phyloP scores from a whole-genome alignment of 2,888 invertebrate species.

The Unio pictorum region DNA sequence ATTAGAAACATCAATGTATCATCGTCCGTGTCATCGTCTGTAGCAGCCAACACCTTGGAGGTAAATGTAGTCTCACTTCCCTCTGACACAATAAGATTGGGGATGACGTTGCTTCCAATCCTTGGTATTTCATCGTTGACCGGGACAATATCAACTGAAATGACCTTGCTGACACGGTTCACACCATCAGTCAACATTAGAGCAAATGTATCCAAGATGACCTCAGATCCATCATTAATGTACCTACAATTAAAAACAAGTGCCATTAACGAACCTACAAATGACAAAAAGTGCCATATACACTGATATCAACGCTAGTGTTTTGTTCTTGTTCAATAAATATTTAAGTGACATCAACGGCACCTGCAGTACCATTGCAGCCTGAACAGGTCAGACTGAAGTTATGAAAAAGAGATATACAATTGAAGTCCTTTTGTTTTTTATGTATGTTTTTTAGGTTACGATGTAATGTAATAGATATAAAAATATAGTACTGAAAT shows the following conservation, averaged over 20 bases:
- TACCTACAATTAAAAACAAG: constrained; percentile 52
- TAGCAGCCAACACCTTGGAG: constrained; percentile 64
- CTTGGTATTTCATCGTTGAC: constrained; percentile 66
- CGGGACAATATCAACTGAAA: constrained; percentile 64
- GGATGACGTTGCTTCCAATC: constrained; percentile 57
- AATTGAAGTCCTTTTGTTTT: too few species aligned
- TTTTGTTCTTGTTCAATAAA: too few species aligned
- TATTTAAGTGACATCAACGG: too few species aligned
- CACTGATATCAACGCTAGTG: too few species aligned
- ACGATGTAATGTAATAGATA: too few species aligned
- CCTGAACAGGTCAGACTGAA: too few species aligned
- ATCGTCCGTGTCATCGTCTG: constrained; percentile 68
- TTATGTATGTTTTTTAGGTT: too few species aligned
- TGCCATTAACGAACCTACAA: not conserved
- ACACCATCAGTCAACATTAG: constrained; percentile 66
- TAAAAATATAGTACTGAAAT: too few species aligned
- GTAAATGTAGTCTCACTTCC: constrained; percentile 64
- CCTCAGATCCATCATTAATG: constrained; percentile 69
- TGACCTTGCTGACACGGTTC: constrained; percentile 63
- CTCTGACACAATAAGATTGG: constrained; percentile 65
- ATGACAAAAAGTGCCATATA: too few species aligned
- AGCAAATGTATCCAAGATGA: constrained; percentile 62
- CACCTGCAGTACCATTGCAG: too few species aligned
- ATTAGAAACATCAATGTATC: constrained; percentile 63
- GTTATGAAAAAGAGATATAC: too few species aligned